phyloP scores from a whole-genome alignment of 2,888 invertebrate species.

The Belgica antarctica region DNA sequence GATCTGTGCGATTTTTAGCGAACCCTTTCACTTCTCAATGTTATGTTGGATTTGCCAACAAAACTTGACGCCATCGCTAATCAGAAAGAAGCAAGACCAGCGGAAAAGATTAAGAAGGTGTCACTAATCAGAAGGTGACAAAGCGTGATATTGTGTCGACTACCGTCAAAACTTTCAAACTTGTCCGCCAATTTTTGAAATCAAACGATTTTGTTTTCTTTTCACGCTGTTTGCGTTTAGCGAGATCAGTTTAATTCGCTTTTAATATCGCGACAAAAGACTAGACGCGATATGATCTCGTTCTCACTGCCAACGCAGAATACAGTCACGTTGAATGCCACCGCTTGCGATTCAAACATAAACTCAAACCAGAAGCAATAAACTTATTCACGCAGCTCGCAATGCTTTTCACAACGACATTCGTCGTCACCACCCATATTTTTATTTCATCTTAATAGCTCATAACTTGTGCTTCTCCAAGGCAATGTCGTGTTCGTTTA shows the following conservation, averaged over 20 bases:
- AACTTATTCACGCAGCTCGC: not conserved
- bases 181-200: not conserved
- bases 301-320: not conserved
- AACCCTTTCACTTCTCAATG: too few species aligned
- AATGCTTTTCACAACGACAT: not conserved
- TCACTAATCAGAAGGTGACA: too few species aligned
- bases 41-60: too few species aligned
- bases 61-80: too few species aligned
- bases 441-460: not conserved
- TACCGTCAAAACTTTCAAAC: not conserved
- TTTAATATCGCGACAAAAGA: constrained; percentile 1
- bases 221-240: too few species aligned
- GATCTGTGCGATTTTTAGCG: too few species aligned
- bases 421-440: not conserved
- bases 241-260: not conserved
- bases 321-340: not conserved
- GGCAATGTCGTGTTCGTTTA: not conserved
- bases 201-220: not conserved
- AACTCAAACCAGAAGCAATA: constrained; percentile 11
- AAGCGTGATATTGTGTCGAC: too few species aligned
- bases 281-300: not conserved
- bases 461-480: not conserved
- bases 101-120: too few species aligned
- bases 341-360: not conserved
- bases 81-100: too few species aligned